Percentiles rank a stretch among this genome's conserved stretches.
Conservation (phyloP, 2,797 vertebrate genomes). For the Malacoraja senta region DNA sequence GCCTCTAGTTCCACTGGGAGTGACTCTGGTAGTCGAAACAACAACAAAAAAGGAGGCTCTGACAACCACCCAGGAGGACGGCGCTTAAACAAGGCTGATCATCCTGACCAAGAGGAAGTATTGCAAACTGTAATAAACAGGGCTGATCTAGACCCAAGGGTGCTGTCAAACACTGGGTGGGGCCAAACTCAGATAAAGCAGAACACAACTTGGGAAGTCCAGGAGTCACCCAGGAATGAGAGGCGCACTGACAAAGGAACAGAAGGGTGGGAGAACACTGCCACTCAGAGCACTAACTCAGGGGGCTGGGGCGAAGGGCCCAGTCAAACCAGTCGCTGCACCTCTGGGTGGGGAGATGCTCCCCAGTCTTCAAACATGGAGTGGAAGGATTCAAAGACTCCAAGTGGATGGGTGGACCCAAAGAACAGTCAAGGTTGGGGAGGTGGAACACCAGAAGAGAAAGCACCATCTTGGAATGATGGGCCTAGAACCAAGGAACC, state of each 20-base stretch:
- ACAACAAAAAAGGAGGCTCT: constrained; percentile 69
- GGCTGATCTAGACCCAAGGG: constrained; percentile 88
- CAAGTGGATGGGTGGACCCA: constrained; percentile 68
- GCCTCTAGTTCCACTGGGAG: constrained; percentile 71
- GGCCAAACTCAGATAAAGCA: constrained; percentile 96
- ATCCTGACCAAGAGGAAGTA: constrained; percentile 83
- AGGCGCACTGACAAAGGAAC: constrained; percentile 66
- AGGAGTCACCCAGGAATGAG: constrained; percentile 62
- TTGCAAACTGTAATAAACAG: constrained; percentile 88
- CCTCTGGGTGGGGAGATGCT: constrained; percentile 74
- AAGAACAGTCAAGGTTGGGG: constrained; percentile 63
- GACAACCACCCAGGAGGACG: constrained; percentile 71
- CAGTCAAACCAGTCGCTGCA: constrained; percentile 76
- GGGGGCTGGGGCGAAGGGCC: constrained; percentile 72
- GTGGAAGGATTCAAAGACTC: constrained; percentile 75
- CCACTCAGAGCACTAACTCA: constrained; percentile 73
- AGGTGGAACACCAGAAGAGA: constrained; percentile 68
- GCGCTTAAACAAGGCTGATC: constrained; percentile 64
- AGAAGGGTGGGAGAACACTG: constrained; percentile 86
- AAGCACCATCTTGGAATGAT: constrained; percentile 64
- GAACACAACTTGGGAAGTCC: constrained; percentile 88
- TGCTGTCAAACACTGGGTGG: constrained; percentile 95
- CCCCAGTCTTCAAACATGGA: constrained; percentile 61
- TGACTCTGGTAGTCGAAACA: constrained; percentile 73
- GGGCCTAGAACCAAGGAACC: constrained; percentile 60